Evolutionary conservation across 2,797 vertebrate species (phyloP).

Genomic region (Acridotheres tristis): DNA sequence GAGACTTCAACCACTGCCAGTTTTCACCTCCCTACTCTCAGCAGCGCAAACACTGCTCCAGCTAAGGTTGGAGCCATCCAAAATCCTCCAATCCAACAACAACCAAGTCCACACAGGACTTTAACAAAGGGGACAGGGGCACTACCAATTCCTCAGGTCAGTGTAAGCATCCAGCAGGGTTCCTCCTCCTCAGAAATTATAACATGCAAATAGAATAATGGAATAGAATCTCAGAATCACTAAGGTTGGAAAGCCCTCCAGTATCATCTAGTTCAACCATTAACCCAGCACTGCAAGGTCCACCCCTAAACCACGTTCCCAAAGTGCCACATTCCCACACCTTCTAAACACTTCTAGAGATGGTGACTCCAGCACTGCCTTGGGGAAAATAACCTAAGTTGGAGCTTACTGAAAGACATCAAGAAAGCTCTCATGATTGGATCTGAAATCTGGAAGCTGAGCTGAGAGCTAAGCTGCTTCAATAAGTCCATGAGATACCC

Average conservation of each 20-base stretch:
- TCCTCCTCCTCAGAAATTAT: neutral
- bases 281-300: neutral
- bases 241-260: neutral
- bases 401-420: neutral
- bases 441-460: neutral
- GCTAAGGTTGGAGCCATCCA: neutral
- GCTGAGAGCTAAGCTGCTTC: neutral
- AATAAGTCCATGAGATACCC: neutral
- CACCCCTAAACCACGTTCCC: neutral
- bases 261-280: neutral
- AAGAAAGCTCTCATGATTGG: neutral
- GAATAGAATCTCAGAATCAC: neutral
- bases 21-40: neutral
- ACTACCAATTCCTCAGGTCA: neutral
- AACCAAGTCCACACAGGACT: neutral
- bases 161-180: neutral
- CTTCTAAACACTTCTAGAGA: neutral
- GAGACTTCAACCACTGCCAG: neutral
- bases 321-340: neutral
- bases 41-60: neutral
- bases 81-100: neutral
- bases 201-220: neutral
- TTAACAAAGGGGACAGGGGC: no score
- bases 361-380: neutral
- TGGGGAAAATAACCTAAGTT: neutral